These are phyloP conservation scores for Tetrax tetrax DNA, from an alignment of 2,113 vertebrate genomes.

Conservation along the genomic window DNA sequence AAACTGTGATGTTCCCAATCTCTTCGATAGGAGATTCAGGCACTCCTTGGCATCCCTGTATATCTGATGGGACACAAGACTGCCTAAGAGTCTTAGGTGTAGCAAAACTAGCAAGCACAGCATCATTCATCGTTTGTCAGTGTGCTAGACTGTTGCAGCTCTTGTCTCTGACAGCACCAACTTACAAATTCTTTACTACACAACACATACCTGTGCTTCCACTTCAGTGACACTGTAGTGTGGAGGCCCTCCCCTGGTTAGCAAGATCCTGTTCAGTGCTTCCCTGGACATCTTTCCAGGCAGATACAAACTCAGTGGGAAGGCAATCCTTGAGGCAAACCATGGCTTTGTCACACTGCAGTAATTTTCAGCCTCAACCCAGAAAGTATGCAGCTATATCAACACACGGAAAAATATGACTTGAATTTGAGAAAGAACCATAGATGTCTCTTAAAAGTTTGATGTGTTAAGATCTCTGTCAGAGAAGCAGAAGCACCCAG, in stretches of 20 bases:
- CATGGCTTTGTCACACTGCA: conserved; percentile 90
- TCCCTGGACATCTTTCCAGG: conserved; percentile 85
- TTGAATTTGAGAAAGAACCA: background rate
- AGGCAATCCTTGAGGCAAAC: conserved; percentile 92
- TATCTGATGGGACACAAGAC: conserved; percentile 80
- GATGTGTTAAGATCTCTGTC: background rate
- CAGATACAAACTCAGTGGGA: conserved; percentile 89
- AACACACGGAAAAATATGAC: background rate
- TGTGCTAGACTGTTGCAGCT: background rate
- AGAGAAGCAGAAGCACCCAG: background rate
- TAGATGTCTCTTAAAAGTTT: background rate
- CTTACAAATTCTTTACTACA: background rate
- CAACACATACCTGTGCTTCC: conserved; percentile 86
- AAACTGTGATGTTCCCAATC: conserved; percentile 89
- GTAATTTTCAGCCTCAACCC: conserved; percentile 97
- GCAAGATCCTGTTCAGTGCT: conserved; percentile 88
- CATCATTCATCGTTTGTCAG: background rate
- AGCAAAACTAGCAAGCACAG: background rate
- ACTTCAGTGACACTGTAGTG: conserved; percentile 87
- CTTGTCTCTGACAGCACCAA: background rate
- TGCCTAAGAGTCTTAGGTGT: conserved; percentile 9
- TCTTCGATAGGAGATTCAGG: conserved; percentile 93
- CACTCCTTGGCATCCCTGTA: conserved; percentile 98
- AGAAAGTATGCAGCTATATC: conserved; percentile 94
- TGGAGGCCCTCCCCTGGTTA: conserved; percentile 88